Evolutionary conservation across 2,888 invertebrate species (phyloP), one percentile per base, ranked within the genome.

Genomic region (Colletes collaris): DNA sequence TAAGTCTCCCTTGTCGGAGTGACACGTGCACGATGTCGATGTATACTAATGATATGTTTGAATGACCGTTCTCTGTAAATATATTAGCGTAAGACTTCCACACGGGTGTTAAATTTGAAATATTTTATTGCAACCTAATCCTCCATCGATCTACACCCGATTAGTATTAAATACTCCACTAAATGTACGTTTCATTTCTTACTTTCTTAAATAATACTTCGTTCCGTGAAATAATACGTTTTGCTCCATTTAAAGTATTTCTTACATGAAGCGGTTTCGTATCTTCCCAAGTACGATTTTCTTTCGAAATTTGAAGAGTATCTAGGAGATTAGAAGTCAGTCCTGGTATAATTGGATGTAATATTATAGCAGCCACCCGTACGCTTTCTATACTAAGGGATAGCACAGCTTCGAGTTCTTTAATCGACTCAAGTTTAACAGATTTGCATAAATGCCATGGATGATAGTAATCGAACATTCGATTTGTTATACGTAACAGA

Each of bases 391-490:
- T 94, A 35, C 97, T 96, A 59, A 99, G 93, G 90, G 97, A 96
- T 73, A 99, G 94, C 65, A 98, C 95, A 16, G 95, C 95, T 89
- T 96, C 95, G 2, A 98, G 93, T 87, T 96, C 94, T 58, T 95
- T 93, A 64, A 94, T 94, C 35, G 94, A 92, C 13, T 89, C 83
- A 4, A 58, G 63, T 37, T 92, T 90, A 58, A 94, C 93, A 0
- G 94, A 93, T 89, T 97, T 97, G 69, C 94, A 95, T 76, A 99
- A 94, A 85, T 96, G 95, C 99, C 99, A 99, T 0, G 99, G 99
- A 91, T 97, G 96, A 86, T 96, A 95, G 4, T 95, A 94, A 90
- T 99, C 97, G 89, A 99, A 96, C 94, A 98, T 97, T 78, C 95
- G 94, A 94, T 99, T 99, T 19, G 97, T 96, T 44, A 95, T 93